Evolutionary conservation across 1,140 invertebrate species (phyloP).

Genomic region (Drosophila pectinifera): DNA sequence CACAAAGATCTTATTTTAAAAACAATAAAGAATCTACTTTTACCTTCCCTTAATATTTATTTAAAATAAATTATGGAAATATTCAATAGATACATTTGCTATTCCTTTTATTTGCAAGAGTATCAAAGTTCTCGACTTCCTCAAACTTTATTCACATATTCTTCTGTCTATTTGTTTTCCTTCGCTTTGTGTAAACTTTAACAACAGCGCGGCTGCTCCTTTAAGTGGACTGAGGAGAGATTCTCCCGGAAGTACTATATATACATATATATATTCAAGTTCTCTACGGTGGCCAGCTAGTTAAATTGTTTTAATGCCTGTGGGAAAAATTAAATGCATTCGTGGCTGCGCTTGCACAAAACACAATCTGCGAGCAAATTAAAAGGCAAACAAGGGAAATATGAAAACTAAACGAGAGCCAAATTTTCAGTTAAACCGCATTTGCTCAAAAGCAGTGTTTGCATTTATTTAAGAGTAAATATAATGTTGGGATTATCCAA

Average conservation of each 20-base stretch:
- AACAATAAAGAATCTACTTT: too few species aligned
- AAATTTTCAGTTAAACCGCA: slow-evolving; percentile 1
- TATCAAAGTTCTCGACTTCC: background rate
- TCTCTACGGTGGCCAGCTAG: slow-evolving; percentile 10
- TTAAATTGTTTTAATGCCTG: slow-evolving; percentile 64
- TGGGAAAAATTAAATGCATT: slow-evolving; percentile 56
- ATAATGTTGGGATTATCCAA: background rate
- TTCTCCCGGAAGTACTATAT: background rate
- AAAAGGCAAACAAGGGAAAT: slow-evolving; percentile 29
- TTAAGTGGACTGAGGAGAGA: slow-evolving; percentile 19
- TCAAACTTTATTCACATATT: background rate
- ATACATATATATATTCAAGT: slow-evolving; percentile 4
- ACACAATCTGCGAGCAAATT: slow-evolving; percentile 23
- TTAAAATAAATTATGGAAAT: background rate
- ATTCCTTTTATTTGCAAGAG: background rate
- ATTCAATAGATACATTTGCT: background rate
- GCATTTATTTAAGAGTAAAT: slow-evolving; percentile 1
- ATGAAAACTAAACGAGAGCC: background rate
- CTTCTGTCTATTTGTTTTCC: slow-evolving; percentile 23
- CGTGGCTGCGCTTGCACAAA: slow-evolving; percentile 21
- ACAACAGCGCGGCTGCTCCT: slow-evolving; percentile 20
- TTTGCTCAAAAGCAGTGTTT: background rate
- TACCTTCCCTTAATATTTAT: background rate
- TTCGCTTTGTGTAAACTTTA: slow-evolving; percentile 40
- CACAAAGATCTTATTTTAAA: too few species aligned